Conservation (phyloP, 2,888 invertebrate species). For the Melanargia galathea region DNA sequence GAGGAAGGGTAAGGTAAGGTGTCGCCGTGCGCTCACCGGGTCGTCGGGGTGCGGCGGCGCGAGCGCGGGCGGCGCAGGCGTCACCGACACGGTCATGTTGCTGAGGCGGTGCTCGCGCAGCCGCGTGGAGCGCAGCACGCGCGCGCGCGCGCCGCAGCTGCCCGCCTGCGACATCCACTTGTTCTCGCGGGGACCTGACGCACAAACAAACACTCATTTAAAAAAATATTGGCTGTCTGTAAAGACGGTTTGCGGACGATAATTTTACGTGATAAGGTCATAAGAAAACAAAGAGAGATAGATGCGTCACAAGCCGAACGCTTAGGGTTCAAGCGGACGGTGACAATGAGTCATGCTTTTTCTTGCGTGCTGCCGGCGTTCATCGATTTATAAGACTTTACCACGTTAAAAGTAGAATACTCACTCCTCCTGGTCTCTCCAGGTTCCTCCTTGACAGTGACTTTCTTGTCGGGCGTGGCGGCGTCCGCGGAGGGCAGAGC, state of each 20-base stretch:
- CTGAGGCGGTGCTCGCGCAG: constrained; percentile 78
- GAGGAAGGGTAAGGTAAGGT: neutral
- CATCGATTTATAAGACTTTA: too few relatives aligned
- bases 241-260: too few relatives aligned
- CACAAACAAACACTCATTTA: too few relatives aligned
- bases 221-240: too few relatives aligned
- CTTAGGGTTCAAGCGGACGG: too few relatives aligned
- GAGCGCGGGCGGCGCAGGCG: constrained; percentile 64
- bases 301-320: too few relatives aligned
- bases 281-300: too few relatives aligned
- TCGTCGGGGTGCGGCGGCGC: constrained; percentile 52
- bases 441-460: constrained; percentile 57
- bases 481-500: constrained; percentile 53
- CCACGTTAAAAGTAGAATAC: constrained; percentile 38
- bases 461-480: constrained; percentile 48
- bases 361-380: too few relatives aligned
- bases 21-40: constrained; percentile 51
- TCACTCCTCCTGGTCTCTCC: constrained; percentile 67
- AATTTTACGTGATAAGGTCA: too few relatives aligned
- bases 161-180: constrained; percentile 73
- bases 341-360: too few relatives aligned
- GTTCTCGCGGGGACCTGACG: constrained; percentile 75
- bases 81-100: constrained; percentile 80
- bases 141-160: constrained; percentile 64
- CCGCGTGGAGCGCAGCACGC: constrained; percentile 65